Base-by-base conservation (phyloP, 2,888 invertebrate genomes). In the Slavum lentiscoides region DNA sequence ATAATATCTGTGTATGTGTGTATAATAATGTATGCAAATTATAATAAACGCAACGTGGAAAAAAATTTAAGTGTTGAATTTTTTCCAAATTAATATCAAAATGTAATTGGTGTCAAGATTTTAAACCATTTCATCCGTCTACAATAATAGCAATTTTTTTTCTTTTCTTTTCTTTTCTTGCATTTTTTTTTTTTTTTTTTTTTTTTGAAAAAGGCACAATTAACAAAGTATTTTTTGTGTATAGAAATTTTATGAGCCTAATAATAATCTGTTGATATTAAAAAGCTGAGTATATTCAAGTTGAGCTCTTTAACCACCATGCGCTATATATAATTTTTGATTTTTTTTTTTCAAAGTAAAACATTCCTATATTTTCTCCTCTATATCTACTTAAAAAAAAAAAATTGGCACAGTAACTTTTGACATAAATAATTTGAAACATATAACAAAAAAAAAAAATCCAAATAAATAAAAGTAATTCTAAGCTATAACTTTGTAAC, bases 401-500 rank as follows among this genome's bases (percentile, higher is more conserved):
- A 77, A 69, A 72, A 72, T 80, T 80, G 80, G 80, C 80, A 80
- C 80, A 72, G 70, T 37, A 72, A 55, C 58, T 70, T 72, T 58
- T 55, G 5, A 80, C 55, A 66, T 80, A 80, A 80, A 80, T 72
- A 80, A 80, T 80, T 80, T 80, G 72, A 77, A 80, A 69, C n/a
- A n/a, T 72, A 66, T 72, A 80, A 72, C 80, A 66, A 77, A 30
- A 77, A 77, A 77, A 77, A 77, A 66, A 69, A 53, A 9, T n/a
- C 1, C 62, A 77, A 77, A 70, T 70, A 62, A 80, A 72, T 80
- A 80, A 58, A 80, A 80, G 58, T 72, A 64, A 39, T 55, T 62
- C 55, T 70, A 58, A 64, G 58, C 72, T 72, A 64, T 43, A 66
- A 80, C 43, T 64, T 72, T 58, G 64, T 80, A 80, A 80, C 80